Conservation (phyloP, 1,140 invertebrate genomes). For the Nebria ingens region DNA sequence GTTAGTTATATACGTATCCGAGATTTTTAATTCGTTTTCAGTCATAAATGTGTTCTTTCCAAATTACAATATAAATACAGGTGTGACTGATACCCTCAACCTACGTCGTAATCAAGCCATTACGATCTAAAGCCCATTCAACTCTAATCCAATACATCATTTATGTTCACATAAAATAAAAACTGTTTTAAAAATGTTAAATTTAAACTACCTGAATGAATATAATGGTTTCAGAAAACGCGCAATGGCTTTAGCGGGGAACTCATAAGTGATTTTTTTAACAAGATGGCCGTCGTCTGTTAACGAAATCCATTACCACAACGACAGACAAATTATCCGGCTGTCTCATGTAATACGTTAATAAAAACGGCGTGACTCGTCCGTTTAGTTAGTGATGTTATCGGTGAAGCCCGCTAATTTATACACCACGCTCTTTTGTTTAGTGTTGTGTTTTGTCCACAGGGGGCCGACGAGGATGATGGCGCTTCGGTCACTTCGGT, state of each 20-base stretch:
- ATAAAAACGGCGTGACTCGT: slow-evolving; percentile 31
- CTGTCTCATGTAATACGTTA: slow-evolving; percentile 30
- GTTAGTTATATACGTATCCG: too few relatives aligned
- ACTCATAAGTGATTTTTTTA: neutral
- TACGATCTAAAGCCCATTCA: too few relatives aligned
- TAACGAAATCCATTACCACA: slow-evolving; percentile 23
- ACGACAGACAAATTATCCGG: slow-evolving; percentile 27
- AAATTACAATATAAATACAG: neutral
- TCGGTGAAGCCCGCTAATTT: slow-evolving; percentile 29
- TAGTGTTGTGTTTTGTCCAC: slow-evolving; percentile 40
- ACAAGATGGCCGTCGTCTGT: neutral
- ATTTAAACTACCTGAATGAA: too few relatives aligned
- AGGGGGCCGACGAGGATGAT: slow-evolving; percentile 60
- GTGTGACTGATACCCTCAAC: too few relatives aligned
- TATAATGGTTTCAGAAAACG: too few relatives aligned
- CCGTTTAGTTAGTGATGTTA: slow-evolving; percentile 27
- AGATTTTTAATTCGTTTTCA: neutral
- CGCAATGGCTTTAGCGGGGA: too few relatives aligned
- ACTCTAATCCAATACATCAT: too few relatives aligned
- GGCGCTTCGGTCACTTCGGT: slow-evolving; percentile 56
- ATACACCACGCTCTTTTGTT: slow-evolving; percentile 31
- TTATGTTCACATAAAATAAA: too few relatives aligned
- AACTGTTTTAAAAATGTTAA: too few relatives aligned
- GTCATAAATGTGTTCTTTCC: too few relatives aligned
- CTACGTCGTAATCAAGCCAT: neutral